Base-by-base conservation (phyloP, 2,888 invertebrate genomes). In the Napeogenes inachia region DNA sequence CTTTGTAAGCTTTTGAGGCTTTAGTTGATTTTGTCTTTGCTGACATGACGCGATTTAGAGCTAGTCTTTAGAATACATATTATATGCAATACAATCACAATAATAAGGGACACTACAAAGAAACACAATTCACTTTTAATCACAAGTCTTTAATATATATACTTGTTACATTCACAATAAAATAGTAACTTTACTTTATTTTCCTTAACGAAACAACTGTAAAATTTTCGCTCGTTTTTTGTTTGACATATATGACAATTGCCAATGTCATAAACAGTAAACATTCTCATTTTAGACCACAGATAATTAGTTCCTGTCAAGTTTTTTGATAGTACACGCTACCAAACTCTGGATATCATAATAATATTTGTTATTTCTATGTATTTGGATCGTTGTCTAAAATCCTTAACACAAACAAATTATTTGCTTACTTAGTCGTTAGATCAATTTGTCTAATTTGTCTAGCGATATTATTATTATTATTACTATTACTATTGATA, bases 21-120 rank as follows among this genome's bases (percentile, higher is more conserved):
- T 74, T 76, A 47, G 71, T 73, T 46, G 77, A 74, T 74, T 82
- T 82, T 46, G 80, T 83, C 76, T 79, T 82, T 45, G 87, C 83
- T 71, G 88, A 83, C 88, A 89, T 88, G 80, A 80, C 73, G 81
- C 71, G 57, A 42, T 38, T 57, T 57, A 30, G n/a, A 54, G 56
- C 4, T 32, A 57, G 30, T 30, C 12, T 10, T 42, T 30, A 12
- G 10, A 21, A 50, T 12, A 50, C 50, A 50, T 50, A 50, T 30
- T 50, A 30, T 4, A 30, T 42, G 42, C 10, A 50, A 30, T 30
- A 12, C 30, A 50, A 10, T 30, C 5, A 30, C 6, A 30, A 30
- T 50, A 42, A 42, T 12, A 42, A 35, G 10, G 10, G 10, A 42
- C 42, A 42, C 3, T 3, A 42, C 38, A 8, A 42, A 42, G 42